Evolutionary conservation across 2,797 vertebrate genomes (phyloP).

Genomic region (Mormyrus hasselquistii): DNA sequence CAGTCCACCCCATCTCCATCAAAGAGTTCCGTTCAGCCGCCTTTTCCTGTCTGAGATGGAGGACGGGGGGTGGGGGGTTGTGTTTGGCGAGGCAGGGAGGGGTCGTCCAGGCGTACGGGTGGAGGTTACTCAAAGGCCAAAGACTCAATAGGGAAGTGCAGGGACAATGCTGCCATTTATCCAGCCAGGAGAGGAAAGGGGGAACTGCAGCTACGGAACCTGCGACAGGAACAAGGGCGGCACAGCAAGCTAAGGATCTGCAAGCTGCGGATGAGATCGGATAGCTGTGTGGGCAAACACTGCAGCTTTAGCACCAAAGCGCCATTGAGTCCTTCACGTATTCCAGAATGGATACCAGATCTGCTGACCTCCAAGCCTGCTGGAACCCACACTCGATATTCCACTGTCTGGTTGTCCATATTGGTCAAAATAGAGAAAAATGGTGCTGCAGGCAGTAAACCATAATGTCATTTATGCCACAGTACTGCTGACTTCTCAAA

Average conservation of each 20-base stretch:
- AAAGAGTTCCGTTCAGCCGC: slow-evolving; percentile 39
- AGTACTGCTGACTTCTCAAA: background rate
- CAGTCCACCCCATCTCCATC: slow-evolving; percentile 45
- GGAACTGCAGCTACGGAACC: slow-evolving; percentile 49
- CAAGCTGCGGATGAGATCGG: slow-evolving; percentile 38
- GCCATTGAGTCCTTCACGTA: background rate
- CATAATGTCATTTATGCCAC: background rate
- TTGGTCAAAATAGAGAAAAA: background rate
- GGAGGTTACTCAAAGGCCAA: slow-evolving; percentile 32
- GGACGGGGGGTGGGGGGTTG: background rate
- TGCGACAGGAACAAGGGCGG: slow-evolving; percentile 55
- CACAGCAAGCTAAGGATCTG: slow-evolving; percentile 42
- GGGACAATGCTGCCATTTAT: slow-evolving; percentile 59
- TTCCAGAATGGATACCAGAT: background rate
- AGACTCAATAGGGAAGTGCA: slow-evolving; percentile 34
- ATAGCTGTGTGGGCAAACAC: slow-evolving; percentile 31
- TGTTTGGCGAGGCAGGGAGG: background rate
- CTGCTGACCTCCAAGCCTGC: background rate
- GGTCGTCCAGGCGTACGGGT: slow-evolving; percentile 4
- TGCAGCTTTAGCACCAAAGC: background rate
- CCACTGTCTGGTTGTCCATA: background rate
- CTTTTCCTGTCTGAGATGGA: slow-evolving; percentile 35
- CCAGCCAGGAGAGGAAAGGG: slow-evolving; percentile 44
- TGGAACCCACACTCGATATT: background rate
- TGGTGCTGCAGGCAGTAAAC: background rate